These are phyloP conservation scores for Idaea dimidiata DNA, from an alignment of 2,888 invertebrate species.

Conservation along the genomic window DNA sequence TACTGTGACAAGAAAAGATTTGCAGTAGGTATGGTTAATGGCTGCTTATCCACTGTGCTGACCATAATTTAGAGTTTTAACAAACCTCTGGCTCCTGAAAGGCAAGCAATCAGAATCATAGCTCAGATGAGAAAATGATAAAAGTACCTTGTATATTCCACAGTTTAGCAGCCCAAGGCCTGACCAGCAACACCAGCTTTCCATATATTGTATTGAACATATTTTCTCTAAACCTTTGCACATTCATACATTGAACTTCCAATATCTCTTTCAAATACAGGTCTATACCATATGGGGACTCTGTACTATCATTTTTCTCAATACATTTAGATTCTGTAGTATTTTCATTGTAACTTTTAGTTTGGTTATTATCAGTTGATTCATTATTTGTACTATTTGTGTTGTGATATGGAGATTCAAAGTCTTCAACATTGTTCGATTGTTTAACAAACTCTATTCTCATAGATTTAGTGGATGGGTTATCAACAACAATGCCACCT, in stretches of 20 bases:
- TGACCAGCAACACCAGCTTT: slow-evolving; percentile 54
- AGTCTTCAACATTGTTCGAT: slow-evolving; percentile 19
- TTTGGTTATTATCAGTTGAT: not conserved
- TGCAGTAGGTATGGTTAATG: too few species aligned
- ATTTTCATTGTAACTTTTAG: not conserved
- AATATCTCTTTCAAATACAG: slow-evolving; percentile 53
- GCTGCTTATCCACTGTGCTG: too few species aligned
- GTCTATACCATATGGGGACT: slow-evolving; percentile 23
- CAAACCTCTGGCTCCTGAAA: too few species aligned
- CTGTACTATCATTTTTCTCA: slow-evolving; percentile 19
- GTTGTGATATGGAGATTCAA: slow-evolving; percentile 13
- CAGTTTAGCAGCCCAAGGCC: slow-evolving; percentile 61
- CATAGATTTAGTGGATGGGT: slow-evolving; percentile 38
- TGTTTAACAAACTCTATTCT: slow-evolving; percentile 55
- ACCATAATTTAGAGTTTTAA: too few species aligned
- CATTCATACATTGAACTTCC: slow-evolving; percentile 46
- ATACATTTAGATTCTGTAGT: not conserved
- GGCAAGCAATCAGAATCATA: too few species aligned
- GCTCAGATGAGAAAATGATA: too few species aligned
- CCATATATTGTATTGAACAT: slow-evolving; percentile 65
- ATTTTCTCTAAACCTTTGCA: slow-evolving; percentile 43
- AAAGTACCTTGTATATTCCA: slow-evolving; percentile 60
- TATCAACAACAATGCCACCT: slow-evolving; percentile 49
- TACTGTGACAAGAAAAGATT: too few species aligned
- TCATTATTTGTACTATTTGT: not conserved